phyloP scores from a whole-genome alignment of 2,888 invertebrate species.

The Eurois occulta region DNA sequence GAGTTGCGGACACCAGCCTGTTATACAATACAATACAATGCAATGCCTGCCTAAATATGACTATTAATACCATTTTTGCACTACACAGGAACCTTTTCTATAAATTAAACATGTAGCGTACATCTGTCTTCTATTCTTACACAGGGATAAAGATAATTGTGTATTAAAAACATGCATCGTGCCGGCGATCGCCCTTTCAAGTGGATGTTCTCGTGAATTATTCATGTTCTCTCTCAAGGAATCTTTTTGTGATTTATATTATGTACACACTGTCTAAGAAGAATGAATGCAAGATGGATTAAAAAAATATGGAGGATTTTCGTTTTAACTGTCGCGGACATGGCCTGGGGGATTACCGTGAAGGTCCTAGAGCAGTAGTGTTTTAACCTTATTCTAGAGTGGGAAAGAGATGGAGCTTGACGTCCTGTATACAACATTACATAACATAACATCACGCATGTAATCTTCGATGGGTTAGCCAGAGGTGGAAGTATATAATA shows the following conservation, averaged over 20 bases:
- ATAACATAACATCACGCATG: too few relatives aligned
- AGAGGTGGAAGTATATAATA: too few relatives aligned
- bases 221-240: constrained; percentile 64
- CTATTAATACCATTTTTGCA: neutral
- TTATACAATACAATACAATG: too few relatives aligned
- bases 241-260: constrained; percentile 61
- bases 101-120: constrained; percentile 47
- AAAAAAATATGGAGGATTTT: neutral
- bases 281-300: constrained; percentile 28
- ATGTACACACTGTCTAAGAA: constrained; percentile 28
- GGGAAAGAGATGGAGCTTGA: neutral
- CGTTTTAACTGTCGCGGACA: neutral
- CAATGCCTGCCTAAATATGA: neutral
- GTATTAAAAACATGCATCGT: constrained; percentile 65
- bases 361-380: neutral
- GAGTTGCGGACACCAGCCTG: neutral
- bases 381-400: neutral
- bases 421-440: too few relatives aligned
- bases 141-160: constrained; percentile 57
- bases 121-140: constrained; percentile 32
- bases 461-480: too few relatives aligned
- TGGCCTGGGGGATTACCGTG: neutral
- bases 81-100: neutral
- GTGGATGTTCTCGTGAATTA: constrained; percentile 61
- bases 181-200: constrained; percentile 62